A percentile compares a stretch with the other conserved stretches of the same genome.
phyloP scores from a whole-genome alignment of 1,140 invertebrate species.

The Lepidurus arcticus region DNA sequence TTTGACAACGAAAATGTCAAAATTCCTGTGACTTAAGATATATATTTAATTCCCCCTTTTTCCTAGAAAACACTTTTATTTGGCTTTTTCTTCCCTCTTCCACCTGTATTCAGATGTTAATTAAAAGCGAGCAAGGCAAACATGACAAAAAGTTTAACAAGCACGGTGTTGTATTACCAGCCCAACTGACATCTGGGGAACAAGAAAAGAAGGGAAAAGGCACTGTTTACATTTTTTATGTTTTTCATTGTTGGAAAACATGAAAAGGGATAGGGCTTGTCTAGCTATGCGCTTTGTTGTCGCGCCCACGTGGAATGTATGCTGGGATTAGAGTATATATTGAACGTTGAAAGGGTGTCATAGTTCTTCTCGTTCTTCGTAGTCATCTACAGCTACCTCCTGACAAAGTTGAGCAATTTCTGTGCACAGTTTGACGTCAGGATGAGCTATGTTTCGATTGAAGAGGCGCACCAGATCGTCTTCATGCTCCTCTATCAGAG shows the following conservation, averaged over 20 bases:
- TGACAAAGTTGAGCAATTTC: slow-evolving; percentile 30
- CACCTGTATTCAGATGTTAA: background rate
- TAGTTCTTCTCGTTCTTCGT: slow-evolving; percentile 28
- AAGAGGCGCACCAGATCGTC: slow-evolving; percentile 34
- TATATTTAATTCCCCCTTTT: background rate
- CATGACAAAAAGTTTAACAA: slow-evolving; percentile 15
- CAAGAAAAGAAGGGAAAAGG: background rate
- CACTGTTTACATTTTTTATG: background rate
- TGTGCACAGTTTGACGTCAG: slow-evolving; percentile 34
- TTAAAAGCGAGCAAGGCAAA: slow-evolving; percentile 18
- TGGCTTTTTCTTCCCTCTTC: background rate
- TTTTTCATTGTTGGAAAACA: background rate
- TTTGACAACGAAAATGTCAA: background rate
- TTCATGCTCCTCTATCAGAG: slow-evolving; percentile 35
- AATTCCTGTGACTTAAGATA: background rate
- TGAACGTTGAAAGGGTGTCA: slow-evolving; percentile 4
- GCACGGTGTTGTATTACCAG: slow-evolving; percentile 1
- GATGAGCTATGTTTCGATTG: slow-evolving; percentile 31
- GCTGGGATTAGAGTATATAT: background rate
- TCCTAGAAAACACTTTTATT: background rate
- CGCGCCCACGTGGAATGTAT: background rate
- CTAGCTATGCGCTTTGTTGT: background rate
- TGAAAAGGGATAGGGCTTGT: background rate
- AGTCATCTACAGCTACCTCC: background rate
- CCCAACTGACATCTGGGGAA: background rate